Base-by-base conservation (phyloP, 2,797 vertebrate species). In the Sebastes vulpes region DNA sequence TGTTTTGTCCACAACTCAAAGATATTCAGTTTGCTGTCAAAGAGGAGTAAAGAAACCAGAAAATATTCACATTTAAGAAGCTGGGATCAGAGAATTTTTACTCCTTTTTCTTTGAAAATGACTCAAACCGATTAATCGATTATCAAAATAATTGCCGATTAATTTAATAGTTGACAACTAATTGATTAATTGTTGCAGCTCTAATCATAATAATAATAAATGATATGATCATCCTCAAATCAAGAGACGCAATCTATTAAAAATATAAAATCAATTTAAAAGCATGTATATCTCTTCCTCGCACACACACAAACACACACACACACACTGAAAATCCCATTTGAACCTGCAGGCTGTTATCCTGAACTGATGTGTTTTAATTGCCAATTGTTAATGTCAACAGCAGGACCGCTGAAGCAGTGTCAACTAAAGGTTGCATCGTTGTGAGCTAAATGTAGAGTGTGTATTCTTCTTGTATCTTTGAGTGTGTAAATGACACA, bases 311-410 rank as follows among this genome's bases (percentile, higher is more conserved):
- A 46, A 10, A 7, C 6, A 7, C 28, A 29, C 54, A 25, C 70
- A 75, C 3, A 48, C 46, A 28, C n/a, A 46, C 0, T 48, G 9
- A 50, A 77, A 87, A 84, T 26, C 21, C 59, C 46, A 56, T 80
- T 54, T 65, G 29, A 76, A 67, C 25, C 76, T 73, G 79, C 68
- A 67, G 67, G 80, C 61, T 80, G 54, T 74, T 71, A 28, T 67
- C 14, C 64, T 59, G 28, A 60, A 18, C 69, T 60, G 38, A 64
- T 73, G 56, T 61, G 23, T 69, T 87, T 86, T 60, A 82, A 86
- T 75, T 77, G 73, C 53, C 87, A 84, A 9, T 73, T 78, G 69
- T 88, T 87, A 86, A 86, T 79, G 87, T 91, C 77, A 83, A 32
- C 78, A 73, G 75, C 65, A 31, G 75, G 81, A 83, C 81, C 56